These are phyloP conservation scores for Plusia festucae DNA, from an alignment of 2,888 invertebrate species.

Conservation along the genomic window DNA sequence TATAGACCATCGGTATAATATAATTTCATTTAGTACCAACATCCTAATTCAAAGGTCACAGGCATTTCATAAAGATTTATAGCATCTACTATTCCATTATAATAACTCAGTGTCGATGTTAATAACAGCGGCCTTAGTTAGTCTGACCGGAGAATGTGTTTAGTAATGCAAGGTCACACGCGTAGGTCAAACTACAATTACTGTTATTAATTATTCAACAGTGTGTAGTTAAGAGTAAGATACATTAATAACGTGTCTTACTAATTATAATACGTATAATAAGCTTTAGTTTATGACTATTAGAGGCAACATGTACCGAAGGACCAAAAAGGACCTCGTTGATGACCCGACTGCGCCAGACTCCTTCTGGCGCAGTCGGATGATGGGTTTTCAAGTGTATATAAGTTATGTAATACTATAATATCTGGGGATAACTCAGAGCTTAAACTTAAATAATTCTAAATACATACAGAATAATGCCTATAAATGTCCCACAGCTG, in stretches of 20 bases:
- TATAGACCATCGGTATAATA: background rate
- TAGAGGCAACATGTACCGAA: background rate
- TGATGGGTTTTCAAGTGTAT: too few relatives aligned
- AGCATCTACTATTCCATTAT: conserved; percentile 58
- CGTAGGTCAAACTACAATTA: conserved; percentile 51
- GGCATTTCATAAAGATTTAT: conserved; percentile 54
- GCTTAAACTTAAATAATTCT: too few relatives aligned
- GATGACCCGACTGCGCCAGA: too few relatives aligned
- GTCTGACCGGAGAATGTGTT: conserved; percentile 41
- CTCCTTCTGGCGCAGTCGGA: too few relatives aligned
- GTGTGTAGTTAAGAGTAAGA: conserved; percentile 28
- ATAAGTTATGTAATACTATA: too few relatives aligned
- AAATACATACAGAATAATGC: too few relatives aligned
- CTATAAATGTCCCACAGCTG: too few relatives aligned
- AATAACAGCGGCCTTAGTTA: conserved; percentile 53
- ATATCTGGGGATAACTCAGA: too few relatives aligned
- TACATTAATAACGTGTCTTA: conserved; percentile 36
- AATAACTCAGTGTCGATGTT: conserved; percentile 59
- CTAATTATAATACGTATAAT: conserved; percentile 8
- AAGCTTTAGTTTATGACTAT: background rate
- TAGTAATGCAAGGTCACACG: conserved; percentile 48
- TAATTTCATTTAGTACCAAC: conserved; percentile 11
- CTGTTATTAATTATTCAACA: conserved; percentile 46
- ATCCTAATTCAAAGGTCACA: conserved; percentile 39
- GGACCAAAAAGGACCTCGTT: conserved; percentile 1